Percentiles rank a stretch among this genome's conserved stretches.
phyloP scores from a whole-genome alignment of 2,113 vertebrate species.

The Oceanites oceanicus region DNA sequence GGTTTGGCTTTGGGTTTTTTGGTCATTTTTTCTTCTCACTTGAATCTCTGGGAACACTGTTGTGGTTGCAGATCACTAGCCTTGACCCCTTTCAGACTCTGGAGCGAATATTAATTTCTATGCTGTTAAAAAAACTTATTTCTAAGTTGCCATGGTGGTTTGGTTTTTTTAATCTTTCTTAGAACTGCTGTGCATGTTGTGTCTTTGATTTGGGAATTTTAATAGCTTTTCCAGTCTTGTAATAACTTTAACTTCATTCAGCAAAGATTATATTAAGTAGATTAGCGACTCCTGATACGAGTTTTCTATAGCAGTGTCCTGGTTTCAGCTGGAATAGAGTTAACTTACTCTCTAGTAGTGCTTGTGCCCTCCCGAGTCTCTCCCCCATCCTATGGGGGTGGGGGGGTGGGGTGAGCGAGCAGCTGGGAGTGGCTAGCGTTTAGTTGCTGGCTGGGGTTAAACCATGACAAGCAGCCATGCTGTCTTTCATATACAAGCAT shows the following conservation, averaged over 20 bases:
- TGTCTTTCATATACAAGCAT: background rate
- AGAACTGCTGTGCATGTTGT: background rate
- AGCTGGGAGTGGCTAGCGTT: no score
- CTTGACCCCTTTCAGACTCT: background rate
- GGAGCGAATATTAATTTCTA: background rate
- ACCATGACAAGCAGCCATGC: background rate
- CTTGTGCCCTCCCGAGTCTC: no score
- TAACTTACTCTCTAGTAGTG: no score
- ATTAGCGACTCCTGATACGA: accelerated
- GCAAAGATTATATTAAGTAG: background rate
- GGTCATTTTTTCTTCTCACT: background rate
- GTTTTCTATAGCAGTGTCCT: background rate
- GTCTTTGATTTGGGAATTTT: background rate
- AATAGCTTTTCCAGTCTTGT: accelerated
- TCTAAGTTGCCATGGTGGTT: background rate
- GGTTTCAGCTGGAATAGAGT: no score
- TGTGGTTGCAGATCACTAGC: background rate
- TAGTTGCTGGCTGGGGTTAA: no score
- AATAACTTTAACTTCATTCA: background rate
- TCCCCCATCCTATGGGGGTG: no score
- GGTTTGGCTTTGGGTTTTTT: background rate
- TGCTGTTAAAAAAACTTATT: background rate
- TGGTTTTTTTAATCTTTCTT: background rate
- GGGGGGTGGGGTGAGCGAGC: no score
- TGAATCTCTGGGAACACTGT: background rate